Base-by-base conservation (phyloP, 2,888 invertebrate species). In the Zele albiditarsus region DNA sequence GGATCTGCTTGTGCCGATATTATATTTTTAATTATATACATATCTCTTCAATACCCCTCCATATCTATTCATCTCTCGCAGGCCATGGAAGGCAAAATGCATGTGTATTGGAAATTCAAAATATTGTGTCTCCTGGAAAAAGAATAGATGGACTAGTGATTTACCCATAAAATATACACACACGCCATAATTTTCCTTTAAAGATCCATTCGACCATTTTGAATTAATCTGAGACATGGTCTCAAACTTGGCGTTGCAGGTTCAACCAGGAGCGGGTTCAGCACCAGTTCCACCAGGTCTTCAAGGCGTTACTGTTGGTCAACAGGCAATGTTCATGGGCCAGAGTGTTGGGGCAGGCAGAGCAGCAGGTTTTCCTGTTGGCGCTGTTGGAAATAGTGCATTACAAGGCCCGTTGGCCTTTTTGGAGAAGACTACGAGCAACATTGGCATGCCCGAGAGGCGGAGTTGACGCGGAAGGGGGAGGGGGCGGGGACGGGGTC, bases 361-460 rank as follows among this genome's bases (percentile, higher is more conserved):
- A 8, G 31, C 65, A 16, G 57, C 63, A 31, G 71, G 71, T 23
- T 63, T 72, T 28, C 33, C 63, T n/a, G 65, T 31, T 27, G 65
- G 27, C 25, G 80, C 80, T 38, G 82, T 82, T 60, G 90, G 91
- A 78, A 91, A 91, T 6, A 91, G 92, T 0, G 91, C 94, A 2
- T 91, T 96, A 73, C 96, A 95, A 81, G 96, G 96, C 8, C 97
- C 96, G 0, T 91, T 97, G 78, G 96, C 96, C 0, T 96, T 94
- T 86, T 91, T 97, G 78, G 96, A 97, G 91, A 96, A 96, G 91
- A 96, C 96, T 80, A 95, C 96, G 85, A 96, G 96, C 90, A 96
- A 96, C 90, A 96, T 97, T 92, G 96, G 96, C 75, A 92, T 96
- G 92, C 94, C 95, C 71, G 95, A 96, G 89, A 94, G 95, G 89